Evolutionary conservation across 2,113 vertebrate species (phyloP), one percentile per base, ranked within the genome.

Genomic region (Acanthochromis polyacanthus): DNA sequence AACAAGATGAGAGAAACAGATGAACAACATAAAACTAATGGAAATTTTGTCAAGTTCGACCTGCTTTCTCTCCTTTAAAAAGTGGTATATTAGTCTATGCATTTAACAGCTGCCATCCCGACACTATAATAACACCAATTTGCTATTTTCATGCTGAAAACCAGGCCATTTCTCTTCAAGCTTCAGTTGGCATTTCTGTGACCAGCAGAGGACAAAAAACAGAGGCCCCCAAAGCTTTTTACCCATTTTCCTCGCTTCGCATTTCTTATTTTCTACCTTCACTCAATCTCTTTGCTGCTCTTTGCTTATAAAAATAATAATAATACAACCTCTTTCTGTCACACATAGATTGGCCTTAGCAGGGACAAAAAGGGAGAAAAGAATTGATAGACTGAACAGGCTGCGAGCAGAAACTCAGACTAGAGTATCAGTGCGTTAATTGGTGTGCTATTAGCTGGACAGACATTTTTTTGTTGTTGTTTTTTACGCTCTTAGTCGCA

Each of bases 391-490:
- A 77, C 58, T 46, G 57, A 71, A 68, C 62, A 48, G 58, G 43
- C 38, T 58, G 32, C 4, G 60, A 79, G 63, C 38, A 68, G 12
- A 69, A 72, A 75, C 68, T 67, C 63, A 36, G 32, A 53, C 62
- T 43, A 43, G 64, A 61, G 68, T 48, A 32, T 59, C 30, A 6
- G 55, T 77, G 83, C 64, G 56, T 86, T 89, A 82, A 80, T 70
- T 80, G 56, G 68, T 50, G 83, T 15, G 36, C 82, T 75, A 82
- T 87, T 82, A 85, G 80, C 61, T 63, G 22, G 23, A 62, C 5
- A 48, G 52, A 36, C 3, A 6, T 62, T 77, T 38, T 48, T 50
- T 20, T 55, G 53, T 30, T 30, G 28, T 30, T 30, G 2, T 40
- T 53, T 51, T 43, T 59, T 55, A 15, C 38, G 30, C 64, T 40